Conservation (phyloP, 1,140 invertebrate genomes). For the Arion vulgaris region DNA sequence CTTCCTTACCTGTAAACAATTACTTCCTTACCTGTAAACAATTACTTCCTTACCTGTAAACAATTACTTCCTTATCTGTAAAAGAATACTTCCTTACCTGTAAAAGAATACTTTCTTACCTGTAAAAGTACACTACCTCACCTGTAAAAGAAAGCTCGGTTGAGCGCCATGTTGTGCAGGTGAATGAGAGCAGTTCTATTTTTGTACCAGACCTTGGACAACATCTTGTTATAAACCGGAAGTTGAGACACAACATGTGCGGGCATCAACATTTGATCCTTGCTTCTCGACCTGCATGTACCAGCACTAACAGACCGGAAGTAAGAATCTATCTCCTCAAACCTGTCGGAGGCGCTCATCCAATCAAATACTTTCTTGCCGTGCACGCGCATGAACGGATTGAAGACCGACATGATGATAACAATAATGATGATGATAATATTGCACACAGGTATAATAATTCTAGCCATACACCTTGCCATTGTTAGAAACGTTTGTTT, state of each 20-base stretch:
- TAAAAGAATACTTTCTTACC: too few relatives aligned
- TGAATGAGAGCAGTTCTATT: conserved; percentile 94
- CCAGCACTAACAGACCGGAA: conserved; percentile 84
- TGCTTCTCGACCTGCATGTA: conserved; percentile 91
- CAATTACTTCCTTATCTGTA: too few relatives aligned
- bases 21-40: too few relatives aligned
- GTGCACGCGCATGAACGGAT: background rate
- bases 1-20: too few relatives aligned
- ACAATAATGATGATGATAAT: background rate
- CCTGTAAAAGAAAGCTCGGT: conserved; percentile 91
- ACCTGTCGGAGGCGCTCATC: conserved; percentile 82
- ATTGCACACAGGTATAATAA: too few relatives aligned
- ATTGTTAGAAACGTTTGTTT: too few relatives aligned
- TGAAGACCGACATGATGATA: background rate
- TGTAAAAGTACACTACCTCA: too few relatives aligned
- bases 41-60: too few relatives aligned
- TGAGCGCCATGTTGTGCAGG: conserved; percentile 96
- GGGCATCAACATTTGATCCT: conserved; percentile 84
- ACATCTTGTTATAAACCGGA: conserved; percentile 94
- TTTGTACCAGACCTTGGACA: conserved; percentile 86
- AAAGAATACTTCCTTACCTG: too few relatives aligned
- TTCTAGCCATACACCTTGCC: too few relatives aligned
- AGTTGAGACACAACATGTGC: conserved; percentile 85
- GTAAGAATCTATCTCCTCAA: conserved; percentile 88
- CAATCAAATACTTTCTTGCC: conserved; percentile 63